Evolutionary conservation across 1,140 invertebrate genomes (phyloP), one percentile per base, ranked within the genome.

Genomic region (Halotydeus destructor): DNA sequence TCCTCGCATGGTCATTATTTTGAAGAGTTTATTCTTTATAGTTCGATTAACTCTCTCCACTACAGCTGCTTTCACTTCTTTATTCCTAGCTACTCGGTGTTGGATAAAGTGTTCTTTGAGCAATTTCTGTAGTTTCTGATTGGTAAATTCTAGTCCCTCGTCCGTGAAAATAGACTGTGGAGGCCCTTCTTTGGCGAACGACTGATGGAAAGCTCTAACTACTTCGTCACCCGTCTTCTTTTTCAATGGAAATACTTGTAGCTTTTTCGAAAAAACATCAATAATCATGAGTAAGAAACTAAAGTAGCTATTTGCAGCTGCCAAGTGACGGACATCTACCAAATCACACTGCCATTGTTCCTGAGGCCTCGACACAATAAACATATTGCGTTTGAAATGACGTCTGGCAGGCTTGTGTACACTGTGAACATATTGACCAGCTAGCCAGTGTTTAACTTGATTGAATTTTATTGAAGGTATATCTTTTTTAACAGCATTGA

Each of bases 21-120:
- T 57, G 49, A 53, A 66, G 49, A 66, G 54, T 50, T 55, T 58
- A 14, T 38, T 49, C 55, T 64, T 65, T 31, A 67, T 41, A 12
- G 59, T 65, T 49, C 58, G 46, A 51, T 62, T 62, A 39, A 64
- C 60, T 41, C 63, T 33, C 53, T 66, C 64, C 30, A 58, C 56
- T 36, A 63, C 55, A 18, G 55, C 52, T n/a, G 60, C 60, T 55
- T 67, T 69, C 19, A 6, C 19, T 33, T 45, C 40, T 27, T 48
- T 50, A 41, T 49, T 56, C 52, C 54, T 60, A 18, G 60, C 61
- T 3, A 49, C 58, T 49, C 60, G 64, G 45, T 63, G 50, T 48
- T 62, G 56, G 31, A 65, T 59, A n/a, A 52, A 46, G 54, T 52
- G 21, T 56, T 41, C 21, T 44, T 48, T 47, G 49, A 61, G 46